Base-by-base conservation (phyloP, 2,113 vertebrate species). In the Sylvia atricapilla region DNA sequence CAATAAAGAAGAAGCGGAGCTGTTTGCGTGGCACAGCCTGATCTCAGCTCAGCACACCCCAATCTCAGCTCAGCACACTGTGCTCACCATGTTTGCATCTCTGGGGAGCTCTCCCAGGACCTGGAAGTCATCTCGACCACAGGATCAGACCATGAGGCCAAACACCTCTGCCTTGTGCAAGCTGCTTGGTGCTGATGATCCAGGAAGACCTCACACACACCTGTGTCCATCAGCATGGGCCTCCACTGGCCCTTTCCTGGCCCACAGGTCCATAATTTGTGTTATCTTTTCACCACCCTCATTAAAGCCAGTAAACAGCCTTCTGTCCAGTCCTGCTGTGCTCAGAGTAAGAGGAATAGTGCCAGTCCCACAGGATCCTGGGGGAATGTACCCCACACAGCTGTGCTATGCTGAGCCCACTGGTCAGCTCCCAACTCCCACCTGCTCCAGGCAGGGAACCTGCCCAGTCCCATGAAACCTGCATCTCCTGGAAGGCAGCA, bases 11-110 rank as follows among this genome's bases (percentile, higher is more conserved):
- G 63, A 80, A 74, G 68, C 35, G 56, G 69, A 53, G 73, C 60
- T 46, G 43, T 58, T 49, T 27, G 59, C 21, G 0, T 5, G 25
- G 69, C 3, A 0, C 13, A 2, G 2, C n/a, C 53, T 0, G 1
- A 23, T 13, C 37, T 13, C 11, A 39, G 76, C 43, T 59, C 72
- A 16, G 53, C 22, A n/a, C 15, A 4, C 6, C 35, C 27, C 0
- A 1, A 35, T 11, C 35, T 14, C 8, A 47, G 73, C 37, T 64
- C 11, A 1, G 50, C 62, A 4, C n/a, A 0, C 37, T 11, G 7
- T 44, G 37, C 33, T 83, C 6, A 17, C 60, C 24, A 3, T 44
- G 37, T 25, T 68, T 37, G 35, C 5, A 0, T 30, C 67, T 46
- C 24, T 2, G 52, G 21, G 53, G 21, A 53, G 81, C 69, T 87